Evolutionary conservation across 1,140 invertebrate species (phyloP).

Genomic region (Drosophila mojavensis): DNA sequence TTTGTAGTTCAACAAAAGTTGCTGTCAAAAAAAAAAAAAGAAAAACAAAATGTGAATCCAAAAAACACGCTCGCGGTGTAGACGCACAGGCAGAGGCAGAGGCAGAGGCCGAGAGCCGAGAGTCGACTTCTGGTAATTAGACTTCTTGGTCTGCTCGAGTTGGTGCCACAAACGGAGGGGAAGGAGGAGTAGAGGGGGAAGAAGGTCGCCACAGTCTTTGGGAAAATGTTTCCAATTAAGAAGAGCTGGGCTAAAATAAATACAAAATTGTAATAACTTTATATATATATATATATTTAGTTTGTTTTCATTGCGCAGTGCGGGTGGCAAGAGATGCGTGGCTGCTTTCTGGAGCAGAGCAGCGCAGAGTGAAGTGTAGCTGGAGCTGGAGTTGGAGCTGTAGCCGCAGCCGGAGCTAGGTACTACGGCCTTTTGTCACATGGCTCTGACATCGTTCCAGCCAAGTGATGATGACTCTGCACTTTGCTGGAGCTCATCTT

Average conservation of each 20-base stretch:
- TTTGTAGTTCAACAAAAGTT: conserved; percentile 77
- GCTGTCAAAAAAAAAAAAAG: conserved; percentile 66
- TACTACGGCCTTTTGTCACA: conserved; percentile 41
- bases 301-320: conserved; percentile 20
- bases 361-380: background rate
- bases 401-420: background rate
- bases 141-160: conserved; percentile 66
- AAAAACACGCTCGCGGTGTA: background rate
- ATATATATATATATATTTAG: conserved; percentile 37
- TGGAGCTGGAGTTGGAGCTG: background rate
- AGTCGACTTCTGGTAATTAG: conserved; percentile 81
- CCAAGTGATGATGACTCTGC: conserved; percentile 48
- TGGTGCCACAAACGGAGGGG: conserved; percentile 28
- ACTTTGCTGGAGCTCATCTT: conserved; percentile 36
- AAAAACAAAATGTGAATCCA: conserved; percentile 61
- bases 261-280: conserved; percentile 76
- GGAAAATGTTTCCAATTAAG: conserved; percentile 80
- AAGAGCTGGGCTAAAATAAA: conserved; percentile 60
- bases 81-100: background rate
- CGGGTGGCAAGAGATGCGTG: conserved; percentile 5
- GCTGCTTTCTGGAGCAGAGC: conserved; percentile 74
- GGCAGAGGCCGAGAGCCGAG: background rate
- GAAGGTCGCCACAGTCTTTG: conserved; percentile 32
- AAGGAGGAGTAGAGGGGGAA: background rate
- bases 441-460: conserved; percentile 34